These are phyloP conservation scores for Hippocampus kuda DNA, from an alignment of 2,797 vertebrate genomes.

Conservation along the genomic window DNA sequence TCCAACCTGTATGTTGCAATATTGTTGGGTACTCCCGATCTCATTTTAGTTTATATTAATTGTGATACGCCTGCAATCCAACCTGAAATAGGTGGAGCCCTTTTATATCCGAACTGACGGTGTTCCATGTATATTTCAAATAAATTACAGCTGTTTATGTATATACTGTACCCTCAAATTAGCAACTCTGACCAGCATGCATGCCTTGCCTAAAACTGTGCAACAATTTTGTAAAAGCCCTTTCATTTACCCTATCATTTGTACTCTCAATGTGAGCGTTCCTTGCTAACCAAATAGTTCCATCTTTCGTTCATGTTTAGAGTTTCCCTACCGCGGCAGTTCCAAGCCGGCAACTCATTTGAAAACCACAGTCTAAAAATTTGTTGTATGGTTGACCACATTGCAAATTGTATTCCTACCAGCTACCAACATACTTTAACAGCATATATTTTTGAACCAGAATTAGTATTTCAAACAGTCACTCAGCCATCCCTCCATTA, in stretches of 20 bases:
- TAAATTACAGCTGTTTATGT: conserved; percentile 64
- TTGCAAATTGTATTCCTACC: conserved; percentile 9
- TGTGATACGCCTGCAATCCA: neutral
- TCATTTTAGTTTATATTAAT: neutral
- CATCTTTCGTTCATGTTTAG: conserved; percentile 24
- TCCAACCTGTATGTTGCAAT: neutral
- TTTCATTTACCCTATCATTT: conserved; percentile 42
- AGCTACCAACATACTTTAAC: neutral
- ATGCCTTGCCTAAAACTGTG: conserved; percentile 3
- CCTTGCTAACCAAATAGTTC: conserved; percentile 33
- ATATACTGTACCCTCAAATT: neutral
- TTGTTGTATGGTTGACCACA: conserved; percentile 25
- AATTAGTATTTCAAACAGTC: neutral
- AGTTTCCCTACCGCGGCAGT: conserved; percentile 1
- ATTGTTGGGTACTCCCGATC: neutral
- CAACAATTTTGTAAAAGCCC: conserved; percentile 32
- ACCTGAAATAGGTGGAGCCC: neutral
- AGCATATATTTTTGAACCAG: neutral
- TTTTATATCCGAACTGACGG: conserved; percentile 36
- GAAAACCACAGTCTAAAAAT: conserved; percentile 21
- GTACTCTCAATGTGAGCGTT: conserved; percentile 22
- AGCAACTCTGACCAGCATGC: neutral
- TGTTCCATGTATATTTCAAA: conserved; percentile 52
- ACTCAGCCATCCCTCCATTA: neutral
- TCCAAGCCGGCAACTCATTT: conserved; percentile 5